Evolutionary conservation across 2,797 vertebrate species (phyloP).

Genomic region (Thamnophis elegans): DNA sequence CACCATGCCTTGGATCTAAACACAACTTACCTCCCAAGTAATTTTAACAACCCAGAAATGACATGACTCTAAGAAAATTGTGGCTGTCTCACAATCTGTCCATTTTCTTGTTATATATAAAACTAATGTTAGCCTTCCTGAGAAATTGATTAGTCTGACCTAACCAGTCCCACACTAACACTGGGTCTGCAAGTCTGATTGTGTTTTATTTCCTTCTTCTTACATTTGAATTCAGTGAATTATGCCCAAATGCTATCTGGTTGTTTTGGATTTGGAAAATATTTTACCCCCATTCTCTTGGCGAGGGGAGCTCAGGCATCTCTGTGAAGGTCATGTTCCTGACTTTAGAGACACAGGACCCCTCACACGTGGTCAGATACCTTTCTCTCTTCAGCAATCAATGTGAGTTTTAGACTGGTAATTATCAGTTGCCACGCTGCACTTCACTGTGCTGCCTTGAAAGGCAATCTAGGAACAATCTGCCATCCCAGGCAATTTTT

Average conservation of each 20-base stretch:
- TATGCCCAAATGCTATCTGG: not conserved
- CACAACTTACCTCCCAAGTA: not conserved
- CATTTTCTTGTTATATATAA: not conserved
- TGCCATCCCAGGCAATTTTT: not conserved
- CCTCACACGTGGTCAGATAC: not conserved
- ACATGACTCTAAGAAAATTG: not conserved
- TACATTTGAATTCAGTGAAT: not conserved
- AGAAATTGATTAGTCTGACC: not conserved
- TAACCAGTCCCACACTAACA: not conserved
- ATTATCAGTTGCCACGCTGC: not conserved
- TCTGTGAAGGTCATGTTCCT: not conserved
- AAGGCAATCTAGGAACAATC: not conserved
- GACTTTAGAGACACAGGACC: not conserved
- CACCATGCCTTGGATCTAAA: not conserved
- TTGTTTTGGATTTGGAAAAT: not conserved
- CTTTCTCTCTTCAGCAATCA: not conserved
- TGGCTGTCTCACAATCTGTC: not conserved
- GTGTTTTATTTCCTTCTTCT: not conserved
- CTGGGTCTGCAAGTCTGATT: not conserved
- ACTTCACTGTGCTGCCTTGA: not conserved
- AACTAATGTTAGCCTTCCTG: not conserved
- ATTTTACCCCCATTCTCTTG: not conserved
- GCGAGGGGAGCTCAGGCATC: not conserved
- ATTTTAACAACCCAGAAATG: not conserved
- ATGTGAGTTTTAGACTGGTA: not conserved